Percentiles rank a stretch among this genome's conserved stretches.
These are phyloP conservation scores for Pollenia amentaria DNA, from an alignment of 2,888 invertebrate species.

Conservation along the genomic window DNA sequence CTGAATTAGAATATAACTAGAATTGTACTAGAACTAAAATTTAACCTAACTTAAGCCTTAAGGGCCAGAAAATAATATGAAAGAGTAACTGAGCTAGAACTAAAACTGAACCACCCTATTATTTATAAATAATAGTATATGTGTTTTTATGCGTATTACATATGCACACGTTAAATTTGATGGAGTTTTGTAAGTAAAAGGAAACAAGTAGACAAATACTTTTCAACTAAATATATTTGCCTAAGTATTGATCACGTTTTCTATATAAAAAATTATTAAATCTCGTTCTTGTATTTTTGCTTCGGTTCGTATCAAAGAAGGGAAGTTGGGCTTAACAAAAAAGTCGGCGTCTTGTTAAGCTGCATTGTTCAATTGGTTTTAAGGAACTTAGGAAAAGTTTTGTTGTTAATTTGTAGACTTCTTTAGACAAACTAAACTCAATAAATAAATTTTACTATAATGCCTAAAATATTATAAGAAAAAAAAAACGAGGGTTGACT, in stretches of 20 bases:
- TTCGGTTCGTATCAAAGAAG: background rate
- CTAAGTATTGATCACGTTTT: constrained; percentile 54
- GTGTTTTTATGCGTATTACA: constrained; percentile 7
- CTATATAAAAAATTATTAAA: constrained; percentile 59
- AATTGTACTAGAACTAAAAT: background rate
- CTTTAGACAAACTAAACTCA: constrained; percentile 19
- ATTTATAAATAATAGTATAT: no score
- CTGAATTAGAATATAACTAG: background rate
- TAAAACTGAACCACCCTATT: background rate
- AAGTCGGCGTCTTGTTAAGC: constrained; percentile 25
- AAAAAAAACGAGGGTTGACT: background rate
- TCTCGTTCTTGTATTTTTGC: background rate
- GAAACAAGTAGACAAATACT: background rate
- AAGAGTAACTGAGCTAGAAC: no score
- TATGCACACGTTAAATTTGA: constrained; percentile 37
- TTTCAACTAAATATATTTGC: constrained; percentile 1
- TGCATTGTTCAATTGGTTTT: constrained; percentile 57
- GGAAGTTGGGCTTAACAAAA: background rate
- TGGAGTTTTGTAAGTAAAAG: background rate
- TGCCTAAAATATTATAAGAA: background rate
- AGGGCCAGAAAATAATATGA: background rate
- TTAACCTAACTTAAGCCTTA: background rate
- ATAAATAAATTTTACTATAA: constrained; percentile 31
- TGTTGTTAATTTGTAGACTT: constrained; percentile 51
- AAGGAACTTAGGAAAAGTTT: constrained; percentile 62